These are phyloP conservation scores for Nomia melanderi DNA, from an alignment of 1,140 invertebrate genomes.

Conservation along the genomic window DNA sequence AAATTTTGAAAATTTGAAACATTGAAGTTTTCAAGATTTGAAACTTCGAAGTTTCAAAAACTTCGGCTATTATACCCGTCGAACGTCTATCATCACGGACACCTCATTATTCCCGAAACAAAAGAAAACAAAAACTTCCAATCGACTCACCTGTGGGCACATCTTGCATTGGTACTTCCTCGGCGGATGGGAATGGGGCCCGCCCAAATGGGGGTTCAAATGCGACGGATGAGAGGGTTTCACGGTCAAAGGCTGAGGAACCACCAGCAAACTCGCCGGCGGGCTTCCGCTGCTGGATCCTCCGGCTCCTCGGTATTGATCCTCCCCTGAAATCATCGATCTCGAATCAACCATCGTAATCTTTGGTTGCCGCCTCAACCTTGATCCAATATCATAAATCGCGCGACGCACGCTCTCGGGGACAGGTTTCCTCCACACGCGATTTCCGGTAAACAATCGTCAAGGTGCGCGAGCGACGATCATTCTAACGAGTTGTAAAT, in stretches of 20 bases:
- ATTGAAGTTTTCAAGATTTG: too few species aligned
- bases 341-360: too few species aligned
- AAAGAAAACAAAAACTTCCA: too few species aligned
- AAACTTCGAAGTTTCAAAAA: too few species aligned
- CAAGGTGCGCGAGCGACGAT: background rate
- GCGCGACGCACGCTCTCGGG: background rate
- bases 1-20: too few species aligned
- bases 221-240: constrained; percentile 79
- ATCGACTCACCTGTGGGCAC: constrained; percentile 96
- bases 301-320: constrained; percentile 81
- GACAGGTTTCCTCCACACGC: background rate
- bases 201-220: constrained; percentile 78
- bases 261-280: constrained; percentile 87
- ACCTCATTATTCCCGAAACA: too few species aligned
- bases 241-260: constrained; percentile 94
- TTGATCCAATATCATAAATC: background rate
- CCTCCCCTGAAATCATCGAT: constrained; percentile 74
- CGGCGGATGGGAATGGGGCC: constrained; percentile 80
- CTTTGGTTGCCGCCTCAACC: background rate
- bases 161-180: constrained; percentile 98
- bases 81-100: too few species aligned
- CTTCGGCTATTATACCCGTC: too few species aligned
- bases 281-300: constrained; percentile 81
- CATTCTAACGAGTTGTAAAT: constrained; percentile 1
- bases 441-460: background rate